A percentile compares a stretch with the other conserved stretches of the same genome.
These are phyloP conservation scores for Seira sanloemensis DNA, from an alignment of 2,888 invertebrate species.

Conservation along the genomic window DNA sequence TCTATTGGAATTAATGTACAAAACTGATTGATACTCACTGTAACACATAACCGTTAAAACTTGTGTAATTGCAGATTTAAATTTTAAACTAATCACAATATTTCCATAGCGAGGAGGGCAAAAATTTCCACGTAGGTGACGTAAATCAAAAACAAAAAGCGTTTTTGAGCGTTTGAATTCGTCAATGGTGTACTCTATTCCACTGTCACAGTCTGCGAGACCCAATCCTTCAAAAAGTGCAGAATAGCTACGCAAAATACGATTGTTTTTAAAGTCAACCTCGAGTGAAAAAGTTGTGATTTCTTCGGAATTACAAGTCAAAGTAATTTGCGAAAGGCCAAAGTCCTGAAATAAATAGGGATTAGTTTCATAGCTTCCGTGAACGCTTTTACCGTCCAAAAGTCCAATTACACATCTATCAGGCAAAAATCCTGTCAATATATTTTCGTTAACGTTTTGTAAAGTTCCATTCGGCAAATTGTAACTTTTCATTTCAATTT, in stretches of 20 bases:
- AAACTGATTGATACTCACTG: slow-evolving; percentile 45
- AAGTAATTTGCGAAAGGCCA: background rate
- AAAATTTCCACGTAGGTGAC: slow-evolving; percentile 20
- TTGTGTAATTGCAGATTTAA: slow-evolving; percentile 9
- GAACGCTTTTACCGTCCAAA: background rate
- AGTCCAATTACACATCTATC: slow-evolving; percentile 9
- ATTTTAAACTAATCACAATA: slow-evolving; percentile 41
- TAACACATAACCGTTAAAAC: slow-evolving; percentile 56
- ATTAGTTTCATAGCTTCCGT: slow-evolving; percentile 17
- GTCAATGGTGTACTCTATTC: background rate
- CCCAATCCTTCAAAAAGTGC: slow-evolving; percentile 35
- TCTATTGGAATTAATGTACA: slow-evolving; percentile 51
- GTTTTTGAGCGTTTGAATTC: slow-evolving; percentile 37
- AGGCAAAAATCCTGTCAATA: slow-evolving; percentile 23
- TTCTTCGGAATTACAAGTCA: slow-evolving; percentile 30
- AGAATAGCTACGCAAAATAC: slow-evolving; percentile 18
- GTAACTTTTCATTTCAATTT: slow-evolving; percentile 32
- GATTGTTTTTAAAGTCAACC: slow-evolving; percentile 19
- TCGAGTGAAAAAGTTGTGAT: background rate
- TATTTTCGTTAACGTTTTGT: background rate
- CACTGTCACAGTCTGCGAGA: slow-evolving; percentile 9
- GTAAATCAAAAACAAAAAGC: slow-evolving; percentile 38
- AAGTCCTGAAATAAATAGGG: slow-evolving; percentile 21
- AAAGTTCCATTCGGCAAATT: slow-evolving; percentile 17
- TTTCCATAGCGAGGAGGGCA: slow-evolving; percentile 29